phyloP scores from a whole-genome alignment of 1,140 invertebrate genomes.

The Meloidogyne exigua region DNA sequence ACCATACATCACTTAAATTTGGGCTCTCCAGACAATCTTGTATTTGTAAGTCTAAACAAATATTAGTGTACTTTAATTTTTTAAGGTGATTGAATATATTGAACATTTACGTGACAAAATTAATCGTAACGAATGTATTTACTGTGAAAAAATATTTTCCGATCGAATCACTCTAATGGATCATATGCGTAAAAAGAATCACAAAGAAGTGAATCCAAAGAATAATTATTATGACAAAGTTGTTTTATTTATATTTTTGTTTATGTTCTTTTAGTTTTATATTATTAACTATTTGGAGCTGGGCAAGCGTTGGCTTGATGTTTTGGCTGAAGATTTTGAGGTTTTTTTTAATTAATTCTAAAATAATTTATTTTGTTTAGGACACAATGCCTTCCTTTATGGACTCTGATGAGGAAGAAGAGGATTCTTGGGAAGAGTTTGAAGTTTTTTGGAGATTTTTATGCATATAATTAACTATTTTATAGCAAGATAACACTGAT shows the following conservation, averaged over 20 bases:
- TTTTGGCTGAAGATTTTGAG: conserved; percentile 63
- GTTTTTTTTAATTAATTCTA: background rate
- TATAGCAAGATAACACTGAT: conserved; percentile 58
- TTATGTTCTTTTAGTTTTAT: conserved; percentile 51
- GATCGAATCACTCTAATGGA: conserved; percentile 61
- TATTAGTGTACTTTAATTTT: background rate
- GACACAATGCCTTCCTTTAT: conserved; percentile 63
- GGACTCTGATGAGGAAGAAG: conserved; percentile 62
- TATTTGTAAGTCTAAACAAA: conserved; percentile 3
- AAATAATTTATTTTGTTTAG: background rate
- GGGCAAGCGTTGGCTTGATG: conserved; percentile 63
- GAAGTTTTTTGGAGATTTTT: conserved; percentile 27
- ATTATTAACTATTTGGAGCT: conserved; percentile 64
- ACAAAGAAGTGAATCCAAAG: conserved; percentile 62
- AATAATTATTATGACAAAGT: conserved; percentile 63
- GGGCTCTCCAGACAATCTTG: conserved; percentile 58
- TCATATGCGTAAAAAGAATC: conserved; percentile 62
- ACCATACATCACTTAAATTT: conserved; percentile 63
- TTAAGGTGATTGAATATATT: conserved; percentile 57
- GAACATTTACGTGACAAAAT: conserved; percentile 58
- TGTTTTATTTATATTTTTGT: background rate
- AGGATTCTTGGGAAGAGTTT: conserved; percentile 60
- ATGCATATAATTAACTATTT: background rate
- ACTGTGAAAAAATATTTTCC: conserved; percentile 61
- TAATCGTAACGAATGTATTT: conserved; percentile 62